Percentiles rank a stretch among this genome's conserved stretches.
Conservation (phyloP, 2,797 vertebrate genomes). For the Apodemus agrarius region DNA sequence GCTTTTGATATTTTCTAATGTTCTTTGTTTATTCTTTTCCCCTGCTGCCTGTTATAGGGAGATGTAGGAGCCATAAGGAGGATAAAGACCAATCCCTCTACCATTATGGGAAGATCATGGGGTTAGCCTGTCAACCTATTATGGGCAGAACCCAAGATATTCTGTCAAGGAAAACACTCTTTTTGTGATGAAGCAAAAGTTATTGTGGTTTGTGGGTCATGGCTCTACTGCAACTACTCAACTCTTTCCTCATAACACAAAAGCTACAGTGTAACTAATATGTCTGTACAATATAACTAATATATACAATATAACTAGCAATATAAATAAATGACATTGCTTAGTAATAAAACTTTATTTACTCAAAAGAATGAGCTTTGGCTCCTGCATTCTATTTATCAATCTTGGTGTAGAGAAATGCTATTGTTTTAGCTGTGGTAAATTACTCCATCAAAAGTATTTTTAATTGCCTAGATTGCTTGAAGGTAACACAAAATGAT, state of each 20-base stretch:
- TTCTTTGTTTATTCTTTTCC: not conserved
- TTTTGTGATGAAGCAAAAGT: not conserved
- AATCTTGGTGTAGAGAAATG: not conserved
- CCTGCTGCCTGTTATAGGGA: not conserved
- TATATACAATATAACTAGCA: too few species aligned
- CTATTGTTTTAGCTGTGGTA: not conserved
- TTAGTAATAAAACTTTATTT: constrained; percentile 44
- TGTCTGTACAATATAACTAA: too few species aligned
- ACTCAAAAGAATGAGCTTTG: not conserved
- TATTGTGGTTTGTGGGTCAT: not conserved
- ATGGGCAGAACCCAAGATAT: too few species aligned
- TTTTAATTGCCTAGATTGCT: not conserved
- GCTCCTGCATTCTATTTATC: not conserved
- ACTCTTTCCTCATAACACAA: not conserved
- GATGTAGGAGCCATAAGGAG: too few species aligned
- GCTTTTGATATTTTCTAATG: not conserved
- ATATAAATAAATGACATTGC: not conserved
- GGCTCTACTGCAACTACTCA: not conserved
- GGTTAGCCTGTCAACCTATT: not conserved
- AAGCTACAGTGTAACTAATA: not conserved
- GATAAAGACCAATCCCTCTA: not conserved
- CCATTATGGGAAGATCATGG: not conserved
- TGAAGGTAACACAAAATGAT: not conserved
- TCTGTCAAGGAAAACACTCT: not conserved
- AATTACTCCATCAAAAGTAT: not conserved